These are phyloP conservation scores for Clarias batrachus DNA, from an alignment of 2,113 vertebrate species.

Conservation along the genomic window DNA sequence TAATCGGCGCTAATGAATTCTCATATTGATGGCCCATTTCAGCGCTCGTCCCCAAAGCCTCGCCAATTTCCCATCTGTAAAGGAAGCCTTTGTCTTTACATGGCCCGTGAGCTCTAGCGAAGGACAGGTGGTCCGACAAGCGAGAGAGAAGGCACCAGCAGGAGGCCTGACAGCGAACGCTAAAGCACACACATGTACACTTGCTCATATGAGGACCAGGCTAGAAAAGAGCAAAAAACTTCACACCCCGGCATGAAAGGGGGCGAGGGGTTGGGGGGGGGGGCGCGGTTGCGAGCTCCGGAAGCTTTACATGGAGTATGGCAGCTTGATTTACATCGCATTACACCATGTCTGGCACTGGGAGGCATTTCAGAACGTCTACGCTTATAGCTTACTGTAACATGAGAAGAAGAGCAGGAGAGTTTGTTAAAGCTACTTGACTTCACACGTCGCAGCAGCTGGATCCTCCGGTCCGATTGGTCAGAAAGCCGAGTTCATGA, in stretches of 20 bases:
- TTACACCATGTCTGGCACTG: constrained; percentile 19
- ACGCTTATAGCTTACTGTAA: neutral
- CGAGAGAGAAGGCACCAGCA: constrained; percentile 5
- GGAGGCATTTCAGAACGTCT: neutral
- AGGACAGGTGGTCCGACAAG: constrained; percentile 35
- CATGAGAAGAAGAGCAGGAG: neutral
- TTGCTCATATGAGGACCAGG: neutral
- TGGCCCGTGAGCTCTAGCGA: neutral
- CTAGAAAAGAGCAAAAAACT: neutral
- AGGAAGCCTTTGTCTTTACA: neutral
- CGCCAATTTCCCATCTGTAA: neutral
- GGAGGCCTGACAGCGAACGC: neutral
- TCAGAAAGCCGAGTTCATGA: neutral
- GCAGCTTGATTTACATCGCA: constrained; percentile 17
- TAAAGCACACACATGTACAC: neutral
- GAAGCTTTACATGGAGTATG: neutral
- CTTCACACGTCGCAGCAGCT: neutral
- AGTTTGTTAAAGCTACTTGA: neutral
- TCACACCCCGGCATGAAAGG: neutral
- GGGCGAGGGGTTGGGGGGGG: too few species aligned
- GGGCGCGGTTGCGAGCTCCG: neutral
- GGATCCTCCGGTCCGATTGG: neutral
- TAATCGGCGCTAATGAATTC: constrained; percentile 3
- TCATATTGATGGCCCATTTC: neutral
- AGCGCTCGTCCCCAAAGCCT: neutral